phyloP scores from a whole-genome alignment of 2,797 vertebrate genomes.

The Salmo trutta region DNA sequence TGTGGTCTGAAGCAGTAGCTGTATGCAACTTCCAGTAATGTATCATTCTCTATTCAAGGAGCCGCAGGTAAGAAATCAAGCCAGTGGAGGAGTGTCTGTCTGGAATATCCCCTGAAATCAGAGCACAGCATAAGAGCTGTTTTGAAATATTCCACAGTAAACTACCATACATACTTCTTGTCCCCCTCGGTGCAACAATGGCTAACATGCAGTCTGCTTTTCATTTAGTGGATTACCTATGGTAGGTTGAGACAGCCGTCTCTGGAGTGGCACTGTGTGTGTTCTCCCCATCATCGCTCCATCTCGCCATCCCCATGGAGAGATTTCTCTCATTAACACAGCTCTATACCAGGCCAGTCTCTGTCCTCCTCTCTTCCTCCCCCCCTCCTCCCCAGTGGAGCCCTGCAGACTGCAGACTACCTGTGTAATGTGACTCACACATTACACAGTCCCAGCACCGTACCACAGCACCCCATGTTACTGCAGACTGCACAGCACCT shows the following conservation, averaged over 20 bases:
- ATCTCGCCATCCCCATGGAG: constrained; percentile 61
- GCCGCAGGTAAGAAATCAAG: too few relatives aligned
- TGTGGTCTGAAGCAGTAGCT: too few relatives aligned
- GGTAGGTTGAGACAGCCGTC: constrained; percentile 70
- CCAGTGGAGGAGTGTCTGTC: too few relatives aligned
- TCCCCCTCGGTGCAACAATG: constrained; percentile 63
- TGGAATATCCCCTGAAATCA: constrained; percentile 27
- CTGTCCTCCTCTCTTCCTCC: constrained; percentile 37
- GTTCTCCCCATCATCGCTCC: constrained; percentile 56
- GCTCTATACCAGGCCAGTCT: constrained; percentile 51
- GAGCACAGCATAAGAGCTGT: constrained; percentile 48
- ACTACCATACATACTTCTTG: constrained; percentile 60
- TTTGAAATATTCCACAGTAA: constrained; percentile 65
- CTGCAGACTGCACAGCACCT: constrained; percentile 24
- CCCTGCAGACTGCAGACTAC: constrained; percentile 26
- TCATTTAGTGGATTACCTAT: constrained; percentile 76
- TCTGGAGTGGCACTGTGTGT: constrained; percentile 72
- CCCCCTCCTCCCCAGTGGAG: constrained; percentile 24
- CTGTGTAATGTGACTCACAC: constrained; percentile 65
- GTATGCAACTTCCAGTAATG: too few relatives aligned
- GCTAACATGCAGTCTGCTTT: constrained; percentile 74
- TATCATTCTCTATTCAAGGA: too few relatives aligned
- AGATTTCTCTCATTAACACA: constrained; percentile 71
- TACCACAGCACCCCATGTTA: constrained; percentile 42
- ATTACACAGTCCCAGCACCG: constrained; percentile 47